Conservation (phyloP, 2,888 invertebrate species). For the Polyommatus iphigenia region DNA sequence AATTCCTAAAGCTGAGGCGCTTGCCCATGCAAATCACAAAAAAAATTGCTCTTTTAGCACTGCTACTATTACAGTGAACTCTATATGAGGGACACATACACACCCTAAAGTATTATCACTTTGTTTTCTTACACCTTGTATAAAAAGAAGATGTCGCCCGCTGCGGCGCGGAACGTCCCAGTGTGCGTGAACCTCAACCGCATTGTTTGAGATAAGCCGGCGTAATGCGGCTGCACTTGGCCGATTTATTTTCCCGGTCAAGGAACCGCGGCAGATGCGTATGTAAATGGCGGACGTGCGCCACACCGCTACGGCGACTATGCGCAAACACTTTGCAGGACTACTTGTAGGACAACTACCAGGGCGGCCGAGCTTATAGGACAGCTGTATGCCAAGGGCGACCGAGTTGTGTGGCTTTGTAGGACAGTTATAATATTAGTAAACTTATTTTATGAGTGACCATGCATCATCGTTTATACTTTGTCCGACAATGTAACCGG, state of each 20-base stretch:
- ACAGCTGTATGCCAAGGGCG: no score
- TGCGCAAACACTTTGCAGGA: neutral
- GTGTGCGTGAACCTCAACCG: no score
- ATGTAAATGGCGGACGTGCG: slow-evolving; percentile 12
- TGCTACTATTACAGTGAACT: no score
- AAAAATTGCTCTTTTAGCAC: no score
- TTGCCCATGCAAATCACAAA: no score
- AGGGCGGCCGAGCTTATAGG: neutral
- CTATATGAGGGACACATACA: no score
- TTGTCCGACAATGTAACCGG: neutral
- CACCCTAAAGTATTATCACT: no score
- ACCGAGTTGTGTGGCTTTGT: neutral
- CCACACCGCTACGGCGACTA: neutral
- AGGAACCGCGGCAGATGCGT: slow-evolving; percentile 25
- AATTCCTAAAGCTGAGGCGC: no score
- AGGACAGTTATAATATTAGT: neutral
- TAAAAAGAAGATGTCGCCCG: no score
- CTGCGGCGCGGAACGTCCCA: no score
- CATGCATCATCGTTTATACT: neutral
- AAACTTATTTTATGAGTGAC: no score
- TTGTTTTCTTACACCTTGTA: no score
- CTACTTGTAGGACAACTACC: neutral
- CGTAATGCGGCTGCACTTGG: slow-evolving; percentile 15
- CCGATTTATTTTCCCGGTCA: slow-evolving; percentile 30
- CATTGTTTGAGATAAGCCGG: neutral